These are phyloP conservation scores for Betta splendens DNA, from an alignment of 2,797 vertebrate genomes.

Conservation along the genomic window DNA sequence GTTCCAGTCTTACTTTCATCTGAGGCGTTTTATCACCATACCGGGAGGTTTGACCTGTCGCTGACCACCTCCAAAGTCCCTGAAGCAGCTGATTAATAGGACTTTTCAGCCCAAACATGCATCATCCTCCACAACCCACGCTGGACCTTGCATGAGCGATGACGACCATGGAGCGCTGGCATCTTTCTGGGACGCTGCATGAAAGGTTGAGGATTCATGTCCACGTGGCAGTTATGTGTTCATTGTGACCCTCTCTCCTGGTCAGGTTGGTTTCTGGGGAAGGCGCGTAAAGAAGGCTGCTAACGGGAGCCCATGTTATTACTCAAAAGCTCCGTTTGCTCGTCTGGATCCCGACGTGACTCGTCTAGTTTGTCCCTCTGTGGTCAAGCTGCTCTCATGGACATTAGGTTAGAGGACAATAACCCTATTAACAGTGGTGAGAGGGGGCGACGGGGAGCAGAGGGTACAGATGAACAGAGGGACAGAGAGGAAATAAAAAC, in stretches of 20 bases:
- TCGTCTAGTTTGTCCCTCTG: too few species aligned
- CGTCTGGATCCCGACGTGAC: too few species aligned
- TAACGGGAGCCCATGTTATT: too few species aligned
- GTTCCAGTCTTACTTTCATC: too few species aligned
- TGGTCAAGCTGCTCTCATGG: slow-evolving; percentile 20
- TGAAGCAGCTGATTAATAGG: slow-evolving; percentile 13
- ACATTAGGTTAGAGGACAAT: slow-evolving; percentile 42
- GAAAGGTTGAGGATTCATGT: slow-evolving; percentile 32
- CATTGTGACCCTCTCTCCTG: slow-evolving; percentile 16
- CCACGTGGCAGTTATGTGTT: slow-evolving; percentile 29
- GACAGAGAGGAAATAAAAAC: slow-evolving; percentile 32
- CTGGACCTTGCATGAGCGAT: slow-evolving; percentile 17
- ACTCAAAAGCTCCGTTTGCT: too few species aligned
- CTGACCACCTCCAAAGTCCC: slow-evolving; percentile 6
- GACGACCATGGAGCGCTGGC: slow-evolving; percentile 39
- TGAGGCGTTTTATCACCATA: too few species aligned
- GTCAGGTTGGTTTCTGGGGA: too few species aligned
- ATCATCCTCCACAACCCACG: slow-evolving; percentile 7
- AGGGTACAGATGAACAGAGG: slow-evolving; percentile 11
- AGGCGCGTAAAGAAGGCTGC: slow-evolving; percentile 27
- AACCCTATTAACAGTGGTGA: slow-evolving; percentile 41
- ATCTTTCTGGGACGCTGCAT: slow-evolving; percentile 42
- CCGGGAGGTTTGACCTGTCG: slow-evolving; percentile 4
- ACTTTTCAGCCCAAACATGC: slow-evolving; percentile 19
- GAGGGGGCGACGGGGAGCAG: slow-evolving; percentile 22